phyloP scores from a whole-genome alignment of 37 sponge, comb jelly and placozoan genomes.

The Theonella swinhoei region DNA sequence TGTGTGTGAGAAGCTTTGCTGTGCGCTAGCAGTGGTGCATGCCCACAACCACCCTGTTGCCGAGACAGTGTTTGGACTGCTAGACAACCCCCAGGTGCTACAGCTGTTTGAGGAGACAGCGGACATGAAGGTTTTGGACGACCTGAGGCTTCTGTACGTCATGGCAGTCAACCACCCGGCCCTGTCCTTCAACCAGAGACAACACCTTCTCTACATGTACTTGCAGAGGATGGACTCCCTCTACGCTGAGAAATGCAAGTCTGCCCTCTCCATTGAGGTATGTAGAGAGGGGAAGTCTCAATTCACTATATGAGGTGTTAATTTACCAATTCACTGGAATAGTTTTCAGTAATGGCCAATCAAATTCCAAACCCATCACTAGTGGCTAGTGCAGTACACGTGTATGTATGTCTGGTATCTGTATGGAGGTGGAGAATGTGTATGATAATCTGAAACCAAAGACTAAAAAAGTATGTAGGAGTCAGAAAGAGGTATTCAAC shows the following conservation, averaged over 20 bases:
- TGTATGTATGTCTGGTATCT: too few species aligned
- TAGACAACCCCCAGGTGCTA: conserved; percentile 40
- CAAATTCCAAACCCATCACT: too few species aligned
- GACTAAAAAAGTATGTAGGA: too few species aligned
- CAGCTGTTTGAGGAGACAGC: conserved; percentile 15
- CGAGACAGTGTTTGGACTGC: conserved; percentile 49
- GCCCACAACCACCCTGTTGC: conserved; percentile 72
- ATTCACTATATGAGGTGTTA: too few species aligned
- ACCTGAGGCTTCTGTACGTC: conserved; percentile 74
- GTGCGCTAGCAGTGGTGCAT: conserved; percentile 60
- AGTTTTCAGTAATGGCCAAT: too few species aligned
- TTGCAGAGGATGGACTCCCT: conserved; percentile 47
- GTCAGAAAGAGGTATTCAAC: too few species aligned
- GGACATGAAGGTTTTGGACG: conserved; percentile 54
- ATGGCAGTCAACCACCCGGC: conserved; percentile 79
- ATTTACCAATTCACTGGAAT: too few species aligned
- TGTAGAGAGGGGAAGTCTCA: neutral
- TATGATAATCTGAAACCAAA: too few species aligned
- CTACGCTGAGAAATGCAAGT: conserved; percentile 36
- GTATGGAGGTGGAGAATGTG: too few species aligned
- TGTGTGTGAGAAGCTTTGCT: conserved; percentile 63
- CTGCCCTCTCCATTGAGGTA: neutral
- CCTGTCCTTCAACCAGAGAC: conserved; percentile 59
- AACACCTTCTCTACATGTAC: conserved; percentile 59
- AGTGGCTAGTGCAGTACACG: too few species aligned